Evolutionary conservation across 2,797 vertebrate species (phyloP).

Genomic region (Natrix natrix): DNA sequence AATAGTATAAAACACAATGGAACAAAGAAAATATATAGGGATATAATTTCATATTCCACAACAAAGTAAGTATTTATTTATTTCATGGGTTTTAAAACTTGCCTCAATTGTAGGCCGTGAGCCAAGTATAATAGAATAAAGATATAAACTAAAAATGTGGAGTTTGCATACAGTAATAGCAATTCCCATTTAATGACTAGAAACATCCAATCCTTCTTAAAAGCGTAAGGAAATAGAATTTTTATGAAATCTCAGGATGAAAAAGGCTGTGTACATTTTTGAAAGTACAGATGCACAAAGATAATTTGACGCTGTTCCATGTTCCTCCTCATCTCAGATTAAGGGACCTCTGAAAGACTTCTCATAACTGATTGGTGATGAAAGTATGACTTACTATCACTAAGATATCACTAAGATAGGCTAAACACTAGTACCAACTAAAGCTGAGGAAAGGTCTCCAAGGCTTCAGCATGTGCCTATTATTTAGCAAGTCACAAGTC

Average conservation of each 20-base stretch:
- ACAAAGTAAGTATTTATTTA: not conserved
- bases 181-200: not conserved
- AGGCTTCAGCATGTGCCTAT: not conserved
- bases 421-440: not conserved
- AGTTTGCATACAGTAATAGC: not conserved
- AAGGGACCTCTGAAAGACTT: not conserved
- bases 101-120: not conserved
- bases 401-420: not conserved
- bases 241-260: not conserved
- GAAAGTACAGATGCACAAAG: not conserved
- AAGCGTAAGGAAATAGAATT: not conserved
- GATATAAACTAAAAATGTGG: not conserved
- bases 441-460: not conserved
- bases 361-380: not conserved
- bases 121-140: not conserved
- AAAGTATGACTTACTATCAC: not conserved
- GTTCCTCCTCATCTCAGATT: not conserved
- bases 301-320: not conserved
- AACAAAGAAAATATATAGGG: not conserved
- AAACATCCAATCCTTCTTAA: not conserved
- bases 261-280: not conserved
- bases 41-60: not conserved
- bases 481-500: not conserved
- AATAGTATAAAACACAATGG: not conserved
- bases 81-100: not conserved